Evolutionary conservation across 2,888 invertebrate species (phyloP), one percentile per base, ranked within the genome.

Genomic region (Parnassius apollo): DNA sequence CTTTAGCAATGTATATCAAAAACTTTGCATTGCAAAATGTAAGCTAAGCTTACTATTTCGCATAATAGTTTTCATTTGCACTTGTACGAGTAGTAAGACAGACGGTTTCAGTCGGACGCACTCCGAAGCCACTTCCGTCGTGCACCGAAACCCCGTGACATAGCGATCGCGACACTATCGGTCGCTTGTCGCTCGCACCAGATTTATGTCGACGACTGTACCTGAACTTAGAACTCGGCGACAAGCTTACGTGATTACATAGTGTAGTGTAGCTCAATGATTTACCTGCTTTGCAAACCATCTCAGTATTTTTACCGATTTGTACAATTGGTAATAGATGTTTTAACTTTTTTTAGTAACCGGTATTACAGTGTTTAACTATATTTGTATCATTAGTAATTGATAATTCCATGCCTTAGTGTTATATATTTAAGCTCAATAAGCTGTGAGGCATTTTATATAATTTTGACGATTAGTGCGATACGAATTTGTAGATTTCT

Each of bases 81-180:
- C 56, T 56, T 44, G 54, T n/a, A n/a, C n/a, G n/a, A n/a, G n/a
- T 59, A 50, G 57, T 44, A 13, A 44, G 9, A 4, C 25, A 48
- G 50, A 49, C 62, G 56, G 46, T 42, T 18, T 18, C 44, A 57
- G 62, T 58, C 54, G 62, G 62, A 62, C 59, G 62, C 62, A 62
- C 62, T 50, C 57, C 54, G 76, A 72, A 71, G 69, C 74, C 71
- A 73, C 75, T 81, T 77, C 78, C 77, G 77, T 69, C 70, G 73
- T 72, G 71, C 70, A 49, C 62, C 53, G 62, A 62, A 57, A 49
- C 70, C 63, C 62, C 69, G 73, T 75, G 77, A 78, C 80, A 80
- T 81, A 75, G 78, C 77, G 71, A 80, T 79, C 75, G 76, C 73
- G 83, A 82, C 84, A 75, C 70, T 85, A 85, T 85, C 83, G 71